Base-by-base conservation (phyloP, 2,113 vertebrate genomes). In the Pholis gunnellus region DNA sequence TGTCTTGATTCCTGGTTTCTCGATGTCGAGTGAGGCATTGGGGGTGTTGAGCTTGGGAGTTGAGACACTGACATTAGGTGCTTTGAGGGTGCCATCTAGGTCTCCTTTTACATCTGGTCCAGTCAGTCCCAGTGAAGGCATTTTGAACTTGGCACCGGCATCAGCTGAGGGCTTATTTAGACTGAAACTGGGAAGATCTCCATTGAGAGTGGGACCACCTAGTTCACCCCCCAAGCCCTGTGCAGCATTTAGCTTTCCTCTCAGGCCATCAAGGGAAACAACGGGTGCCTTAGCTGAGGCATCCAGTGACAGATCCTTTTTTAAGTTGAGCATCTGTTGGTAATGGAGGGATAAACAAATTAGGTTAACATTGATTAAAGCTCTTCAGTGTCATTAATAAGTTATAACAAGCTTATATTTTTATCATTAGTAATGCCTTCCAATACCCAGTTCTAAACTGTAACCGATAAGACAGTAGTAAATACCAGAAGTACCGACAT, bases 31-130 rank as follows among this genome's bases (percentile, higher is more conserved):
- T 2, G 87, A 90, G 13, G 89, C 82, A 56, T 38, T 78, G n/a
- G 85, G 88, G 52, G 80, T 25, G 6, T 87, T 84, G 14, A 94
- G 17, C n/a, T 81, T 66, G 61, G 93, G 88, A 40, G 82, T 6
- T 14, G 92, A 71, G 42, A 89, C 50, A 74, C 68, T 93, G 78
- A 89, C 57, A 61, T 88, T 65, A 27, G 93, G 87, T 29, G 68
- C 22, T 60, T 59, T 73, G 10, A 94, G 8, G 22, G 14, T 79
- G 20, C 89, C 89, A 70, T 85, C 86, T 46, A 91, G 59, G 81
- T 87, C 89, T 86, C 90, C 91, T 52, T 92, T 85, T 8, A 92
- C 2, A 72, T 91, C 83, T 27, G 91, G 82, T 57, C 82, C 91
- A 25, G 82, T 75, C 61, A 93, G 46, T 48, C 79, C 91, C 2